Conservation (phyloP, 2,888 invertebrate species). For the Scaptomyza caliginosa region DNA sequence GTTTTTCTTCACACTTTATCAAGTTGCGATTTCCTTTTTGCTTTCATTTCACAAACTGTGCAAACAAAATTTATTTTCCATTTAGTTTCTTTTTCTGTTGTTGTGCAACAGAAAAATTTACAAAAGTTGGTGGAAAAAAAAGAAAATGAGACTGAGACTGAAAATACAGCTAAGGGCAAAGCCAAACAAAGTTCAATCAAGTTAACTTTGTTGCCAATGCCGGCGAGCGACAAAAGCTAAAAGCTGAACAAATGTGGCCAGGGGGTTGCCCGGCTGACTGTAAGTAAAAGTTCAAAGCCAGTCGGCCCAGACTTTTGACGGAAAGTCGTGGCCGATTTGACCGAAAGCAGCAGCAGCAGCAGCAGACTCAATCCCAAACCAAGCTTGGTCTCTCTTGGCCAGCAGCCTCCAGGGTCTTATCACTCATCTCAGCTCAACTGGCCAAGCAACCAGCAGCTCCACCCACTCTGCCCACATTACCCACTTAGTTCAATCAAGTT, state of each 20-base stretch:
- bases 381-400: constrained; percentile 5
- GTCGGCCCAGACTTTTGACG: constrained; percentile 65
- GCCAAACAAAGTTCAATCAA: constrained; percentile 78
- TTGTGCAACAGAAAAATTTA: constrained; percentile 22
- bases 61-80: constrained; percentile 78
- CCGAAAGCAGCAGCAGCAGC: constrained; percentile 12
- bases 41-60: constrained; percentile 58
- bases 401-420: constrained; percentile 44
- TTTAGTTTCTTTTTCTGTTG: constrained; percentile 74
- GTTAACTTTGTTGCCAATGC: constrained; percentile 74
- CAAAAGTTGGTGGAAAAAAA: constrained; percentile 46
- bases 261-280: not conserved
- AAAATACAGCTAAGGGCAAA: constrained; percentile 67
- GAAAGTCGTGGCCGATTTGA: constrained; percentile 18
- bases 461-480: not conserved
- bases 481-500: constrained; percentile 49
- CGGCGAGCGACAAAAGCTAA: constrained; percentile 55
- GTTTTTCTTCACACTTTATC: constrained; percentile 68
- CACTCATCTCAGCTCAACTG: constrained; percentile 46
- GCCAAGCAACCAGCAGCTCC: not conserved
- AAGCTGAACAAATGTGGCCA: constrained; percentile 42
- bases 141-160: constrained; percentile 22
- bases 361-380: not conserved
- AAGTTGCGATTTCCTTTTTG: constrained; percentile 68
- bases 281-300: constrained; percentile 67